Evolutionary conservation across 2,113 vertebrate genomes (phyloP).

Genomic region (Oryzias javanicus): DNA sequence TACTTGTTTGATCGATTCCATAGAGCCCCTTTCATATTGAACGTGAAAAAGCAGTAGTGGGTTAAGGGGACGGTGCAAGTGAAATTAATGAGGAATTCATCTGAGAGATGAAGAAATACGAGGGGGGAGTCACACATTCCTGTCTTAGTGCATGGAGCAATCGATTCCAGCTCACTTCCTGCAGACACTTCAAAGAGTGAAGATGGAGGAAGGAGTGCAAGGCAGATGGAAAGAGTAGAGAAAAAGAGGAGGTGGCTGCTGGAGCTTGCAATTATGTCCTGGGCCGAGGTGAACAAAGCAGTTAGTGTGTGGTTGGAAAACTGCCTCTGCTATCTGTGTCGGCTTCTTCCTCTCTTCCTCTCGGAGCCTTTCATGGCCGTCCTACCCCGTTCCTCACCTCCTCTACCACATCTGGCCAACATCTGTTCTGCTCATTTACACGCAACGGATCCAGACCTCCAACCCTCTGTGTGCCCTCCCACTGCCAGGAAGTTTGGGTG

Average conservation of each 20-base stretch:
- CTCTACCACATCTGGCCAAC: conserved; percentile 59
- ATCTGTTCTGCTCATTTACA: conserved; percentile 58
- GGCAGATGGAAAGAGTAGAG: conserved; percentile 14
- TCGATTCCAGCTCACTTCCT: conserved; percentile 73
- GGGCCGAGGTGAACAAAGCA: conserved; percentile 67
- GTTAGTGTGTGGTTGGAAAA: conserved; percentile 53
- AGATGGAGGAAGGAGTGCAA: conserved; percentile 34
- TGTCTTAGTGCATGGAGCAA: conserved; percentile 68
- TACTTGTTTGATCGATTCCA: no score
- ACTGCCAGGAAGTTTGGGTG: conserved; percentile 54
- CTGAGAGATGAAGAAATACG: conserved; percentile 39
- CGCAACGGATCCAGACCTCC: conserved; percentile 35
- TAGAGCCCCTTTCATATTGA: no score
- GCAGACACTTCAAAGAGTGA: conserved; percentile 64
- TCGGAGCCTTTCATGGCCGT: not conserved
- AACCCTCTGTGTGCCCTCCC: not conserved
- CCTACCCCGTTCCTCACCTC: not conserved
- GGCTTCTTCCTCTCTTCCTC: conserved; percentile 9
- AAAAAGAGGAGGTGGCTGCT: conserved; percentile 12
- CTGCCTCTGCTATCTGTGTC: conserved; percentile 15
- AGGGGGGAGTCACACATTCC: conserved; percentile 73
- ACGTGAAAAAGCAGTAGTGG: not conserved
- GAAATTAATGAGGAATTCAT: conserved; percentile 37
- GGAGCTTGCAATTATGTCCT: conserved; percentile 8
- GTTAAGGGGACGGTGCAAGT: not conserved